Percentiles rank a stretch among this genome's conserved stretches.
These are phyloP conservation scores for Lottia gigantea DNA, from an alignment of 2,888 invertebrate genomes.

Conservation along the genomic window DNA sequence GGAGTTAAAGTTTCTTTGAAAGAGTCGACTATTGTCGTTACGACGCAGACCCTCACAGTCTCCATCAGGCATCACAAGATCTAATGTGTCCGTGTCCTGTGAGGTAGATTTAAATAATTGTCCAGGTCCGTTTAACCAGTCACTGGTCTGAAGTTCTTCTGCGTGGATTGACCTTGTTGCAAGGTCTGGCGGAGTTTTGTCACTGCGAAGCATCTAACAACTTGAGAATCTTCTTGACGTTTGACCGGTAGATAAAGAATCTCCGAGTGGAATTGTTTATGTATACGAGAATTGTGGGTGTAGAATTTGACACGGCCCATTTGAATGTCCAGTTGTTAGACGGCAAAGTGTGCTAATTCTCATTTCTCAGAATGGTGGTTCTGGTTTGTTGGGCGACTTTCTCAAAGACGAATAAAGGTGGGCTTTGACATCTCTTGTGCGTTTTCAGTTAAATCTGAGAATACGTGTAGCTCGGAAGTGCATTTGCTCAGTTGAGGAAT, in stretches of 20 bases:
- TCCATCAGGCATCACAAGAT: no score
- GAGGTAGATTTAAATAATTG: no score
- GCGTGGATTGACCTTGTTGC: no score
- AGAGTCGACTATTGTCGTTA: no score
- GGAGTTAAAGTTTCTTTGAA: no score
- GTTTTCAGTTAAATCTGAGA: conserved; percentile 30
- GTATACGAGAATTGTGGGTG: not conserved
- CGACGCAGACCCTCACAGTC: no score
- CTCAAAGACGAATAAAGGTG: conserved; percentile 11
- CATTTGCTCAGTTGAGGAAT: not conserved
- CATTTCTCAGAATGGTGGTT: conserved; percentile 23
- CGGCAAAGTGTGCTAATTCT: conserved; percentile 11
- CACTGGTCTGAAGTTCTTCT: no score
- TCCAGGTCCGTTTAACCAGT: no score
- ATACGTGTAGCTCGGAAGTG: conserved; percentile 20
- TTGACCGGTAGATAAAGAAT: conserved; percentile 18
- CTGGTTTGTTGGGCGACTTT: conserved; percentile 17
- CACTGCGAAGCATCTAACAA: conserved; percentile 12
- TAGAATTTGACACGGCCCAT: not conserved
- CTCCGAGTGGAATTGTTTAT: not conserved
- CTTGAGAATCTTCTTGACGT: conserved; percentile 14
- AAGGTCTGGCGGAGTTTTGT: conserved; percentile 18
- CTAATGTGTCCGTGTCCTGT: no score
- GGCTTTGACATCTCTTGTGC: not conserved
- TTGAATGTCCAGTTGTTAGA: conserved; percentile 3